phyloP scores from a whole-genome alignment of 2,797 vertebrate genomes.

The Acomys russatus region DNA sequence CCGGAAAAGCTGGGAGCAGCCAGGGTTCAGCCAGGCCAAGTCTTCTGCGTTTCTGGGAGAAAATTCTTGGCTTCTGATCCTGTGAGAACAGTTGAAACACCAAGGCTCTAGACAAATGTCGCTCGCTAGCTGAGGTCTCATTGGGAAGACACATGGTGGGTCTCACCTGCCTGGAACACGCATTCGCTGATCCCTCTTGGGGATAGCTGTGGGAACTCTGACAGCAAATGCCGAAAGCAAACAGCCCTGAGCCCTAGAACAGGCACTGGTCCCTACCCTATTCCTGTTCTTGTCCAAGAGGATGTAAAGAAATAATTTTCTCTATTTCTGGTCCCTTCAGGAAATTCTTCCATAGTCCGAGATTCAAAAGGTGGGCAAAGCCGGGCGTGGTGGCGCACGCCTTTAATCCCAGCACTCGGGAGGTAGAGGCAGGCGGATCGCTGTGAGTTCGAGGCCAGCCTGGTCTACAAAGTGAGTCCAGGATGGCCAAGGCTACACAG shows the following conservation, averaged over 20 bases:
- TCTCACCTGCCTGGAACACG: fast-evolving
- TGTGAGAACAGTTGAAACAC: fast-evolving
- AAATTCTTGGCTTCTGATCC: not conserved
- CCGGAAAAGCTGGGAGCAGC: not conserved
- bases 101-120: fast-evolving
- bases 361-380: conserved; percentile 93
- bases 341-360: conserved; percentile 93
- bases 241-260: not conserved
- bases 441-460: too few relatives aligned
- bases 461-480: too few relatives aligned
- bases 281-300: not conserved
- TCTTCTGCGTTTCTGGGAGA: not conserved
- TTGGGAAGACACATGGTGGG: too few relatives aligned
- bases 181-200: not conserved
- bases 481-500: too few relatives aligned
- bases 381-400: too few relatives aligned
- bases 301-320: not conserved
- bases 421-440: too few relatives aligned
- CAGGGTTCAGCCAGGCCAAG: too few relatives aligned
- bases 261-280: not conserved
- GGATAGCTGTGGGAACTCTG: not conserved
- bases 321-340: conserved; percentile 88
- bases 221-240: not conserved
- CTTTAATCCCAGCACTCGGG: too few relatives aligned
- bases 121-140: not conserved